Evolutionary conservation across 2,888 invertebrate genomes (phyloP).

Genomic region (Caenorhabditis sp.): DNA sequence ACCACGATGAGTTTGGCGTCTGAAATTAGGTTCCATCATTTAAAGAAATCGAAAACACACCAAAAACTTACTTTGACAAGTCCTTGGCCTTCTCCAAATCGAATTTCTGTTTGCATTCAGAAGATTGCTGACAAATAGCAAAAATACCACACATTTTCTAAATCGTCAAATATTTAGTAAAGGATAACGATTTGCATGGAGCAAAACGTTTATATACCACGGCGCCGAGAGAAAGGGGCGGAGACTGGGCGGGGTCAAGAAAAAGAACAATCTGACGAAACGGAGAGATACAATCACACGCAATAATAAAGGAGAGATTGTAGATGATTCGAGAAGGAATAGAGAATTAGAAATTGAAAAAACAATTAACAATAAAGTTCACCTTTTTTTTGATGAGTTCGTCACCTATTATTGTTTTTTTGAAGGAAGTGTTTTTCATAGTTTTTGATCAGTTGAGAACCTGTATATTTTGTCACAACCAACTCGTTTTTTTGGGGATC

Average conservation of each 20-base stretch:
- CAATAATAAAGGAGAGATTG: slow-evolving; percentile 12
- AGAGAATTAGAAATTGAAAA: neutral
- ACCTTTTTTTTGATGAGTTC: neutral
- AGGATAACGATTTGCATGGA: slow-evolving; percentile 17
- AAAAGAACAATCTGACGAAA: slow-evolving; percentile 39
- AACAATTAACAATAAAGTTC: neutral
- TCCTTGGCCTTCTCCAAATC: slow-evolving; percentile 56
- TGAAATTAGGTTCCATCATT: too few relatives aligned
- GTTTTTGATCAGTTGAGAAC: too few relatives aligned
- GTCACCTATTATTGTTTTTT: neutral
- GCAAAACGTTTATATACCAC: slow-evolving; percentile 26
- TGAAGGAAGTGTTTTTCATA: too few relatives aligned
- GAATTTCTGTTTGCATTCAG: slow-evolving; percentile 37
- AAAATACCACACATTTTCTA: slow-evolving; percentile 68
- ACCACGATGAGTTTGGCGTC: slow-evolving; percentile 65
- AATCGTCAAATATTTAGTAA: slow-evolving; percentile 6
- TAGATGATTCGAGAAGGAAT: neutral
- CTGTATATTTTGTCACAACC: too few relatives aligned
- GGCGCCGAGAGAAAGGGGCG: slow-evolving; percentile 21
- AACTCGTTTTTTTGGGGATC: too few relatives aligned
- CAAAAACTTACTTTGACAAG: slow-evolving; percentile 46
- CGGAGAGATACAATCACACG: slow-evolving; percentile 23
- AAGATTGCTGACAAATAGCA: slow-evolving; percentile 62
- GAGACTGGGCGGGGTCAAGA: slow-evolving; percentile 7
- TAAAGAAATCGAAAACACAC: too few relatives aligned